These are phyloP conservation scores for Apostichopus leukothele DNA, from an alignment of 53 echinoderm and acorn worm genomes.

Conservation along the genomic window DNA sequence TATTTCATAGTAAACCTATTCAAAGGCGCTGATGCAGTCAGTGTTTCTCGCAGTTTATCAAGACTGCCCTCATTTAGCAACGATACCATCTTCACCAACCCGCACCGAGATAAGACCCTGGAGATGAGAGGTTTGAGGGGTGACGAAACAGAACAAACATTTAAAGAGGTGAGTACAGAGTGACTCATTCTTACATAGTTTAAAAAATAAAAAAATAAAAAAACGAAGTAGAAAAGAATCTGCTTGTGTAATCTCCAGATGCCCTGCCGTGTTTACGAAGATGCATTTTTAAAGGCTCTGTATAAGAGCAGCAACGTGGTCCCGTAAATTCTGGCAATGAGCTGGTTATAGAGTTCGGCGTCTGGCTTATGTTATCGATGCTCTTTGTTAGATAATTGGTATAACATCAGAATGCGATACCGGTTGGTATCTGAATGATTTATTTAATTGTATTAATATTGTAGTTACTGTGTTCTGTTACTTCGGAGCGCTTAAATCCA, in stretches of 20 bases:
- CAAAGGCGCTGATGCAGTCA: background rate
- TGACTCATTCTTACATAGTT: background rate
- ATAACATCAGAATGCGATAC: background rate
- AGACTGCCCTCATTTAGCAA: background rate
- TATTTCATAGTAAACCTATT: constrained; percentile 33
- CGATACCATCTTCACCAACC: constrained; percentile 15
- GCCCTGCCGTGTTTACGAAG: background rate
- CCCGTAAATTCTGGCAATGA: background rate
- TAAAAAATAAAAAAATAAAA: no score
- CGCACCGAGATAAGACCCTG: constrained; percentile 9
- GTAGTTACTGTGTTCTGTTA: no score
- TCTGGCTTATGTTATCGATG: background rate
- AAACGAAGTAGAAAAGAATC: background rate
- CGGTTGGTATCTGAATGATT: no score
- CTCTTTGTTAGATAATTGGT: background rate
- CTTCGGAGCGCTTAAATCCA: no score
- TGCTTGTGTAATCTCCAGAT: background rate
- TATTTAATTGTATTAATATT: no score
- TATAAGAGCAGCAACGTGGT: background rate
- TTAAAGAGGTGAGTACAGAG: constrained; percentile 24
- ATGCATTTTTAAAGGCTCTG: background rate
- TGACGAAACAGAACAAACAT: background rate
- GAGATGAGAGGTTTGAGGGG: constrained; percentile 18
- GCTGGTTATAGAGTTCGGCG: background rate
- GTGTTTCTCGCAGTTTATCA: background rate